A percentile compares a stretch with the other conserved stretches of the same genome.
phyloP scores from a whole-genome alignment of 2,888 invertebrate genomes.

The Cataglyphis rosenhaueri region DNA sequence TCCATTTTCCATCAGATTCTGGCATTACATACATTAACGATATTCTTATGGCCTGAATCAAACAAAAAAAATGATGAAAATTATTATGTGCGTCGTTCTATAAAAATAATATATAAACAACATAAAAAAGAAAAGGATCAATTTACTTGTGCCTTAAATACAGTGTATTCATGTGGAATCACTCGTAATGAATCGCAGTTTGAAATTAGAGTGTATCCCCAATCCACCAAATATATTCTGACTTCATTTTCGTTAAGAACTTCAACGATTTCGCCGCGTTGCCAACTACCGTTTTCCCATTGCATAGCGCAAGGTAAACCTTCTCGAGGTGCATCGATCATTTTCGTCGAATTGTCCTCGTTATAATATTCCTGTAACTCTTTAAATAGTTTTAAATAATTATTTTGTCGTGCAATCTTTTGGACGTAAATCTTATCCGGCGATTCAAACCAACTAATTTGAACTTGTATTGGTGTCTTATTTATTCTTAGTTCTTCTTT shows the following conservation, averaged over 20 bases:
- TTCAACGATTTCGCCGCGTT: slow-evolving; percentile 87
- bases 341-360: slow-evolving; percentile 61
- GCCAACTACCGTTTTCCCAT: slow-evolving; percentile 79
- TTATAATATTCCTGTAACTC: slow-evolving; percentile 86
- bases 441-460: slow-evolving; percentile 88
- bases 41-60: slow-evolving; percentile 77
- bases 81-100: not conserved
- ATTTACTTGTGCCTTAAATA: slow-evolving; percentile 86
- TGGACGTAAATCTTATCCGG: slow-evolving; percentile 89
- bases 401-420: slow-evolving; percentile 76
- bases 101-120: not conserved
- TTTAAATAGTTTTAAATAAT: slow-evolving; percentile 83
- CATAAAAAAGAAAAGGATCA: not conserved
- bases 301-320: slow-evolving; percentile 87
- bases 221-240: slow-evolving; percentile 89
- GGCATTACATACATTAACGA: slow-evolving; percentile 79
- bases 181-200: slow-evolving; percentile 86
- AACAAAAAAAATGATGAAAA: not conserved
- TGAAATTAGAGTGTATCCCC: slow-evolving; percentile 87
- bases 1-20: slow-evolving; percentile 75
- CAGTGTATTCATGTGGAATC: slow-evolving; percentile 86
- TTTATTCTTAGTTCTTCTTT: slow-evolving; percentile 15
- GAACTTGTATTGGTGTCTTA: slow-evolving; percentile 79
- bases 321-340: slow-evolving; percentile 53
- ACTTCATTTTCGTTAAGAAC: slow-evolving; percentile 86